Conservation (phyloP, 2,797 vertebrate species). For the Mionectes olivaceus region DNA sequence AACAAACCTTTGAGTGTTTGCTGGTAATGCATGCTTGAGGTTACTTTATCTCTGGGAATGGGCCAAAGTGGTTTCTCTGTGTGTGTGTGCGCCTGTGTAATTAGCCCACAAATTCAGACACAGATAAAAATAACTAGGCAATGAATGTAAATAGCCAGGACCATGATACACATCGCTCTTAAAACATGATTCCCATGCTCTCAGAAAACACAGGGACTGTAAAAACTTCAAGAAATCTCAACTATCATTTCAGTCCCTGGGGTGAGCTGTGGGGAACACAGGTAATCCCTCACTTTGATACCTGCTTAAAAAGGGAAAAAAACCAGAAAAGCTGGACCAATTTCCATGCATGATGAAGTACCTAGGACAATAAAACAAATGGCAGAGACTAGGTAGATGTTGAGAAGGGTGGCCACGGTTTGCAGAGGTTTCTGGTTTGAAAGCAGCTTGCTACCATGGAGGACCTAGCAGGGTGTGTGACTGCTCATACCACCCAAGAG, state of each 20-base stretch:
- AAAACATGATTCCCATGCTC: neutral
- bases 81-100: neutral
- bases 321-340: neutral
- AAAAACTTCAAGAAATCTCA: neutral
- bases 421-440: neutral
- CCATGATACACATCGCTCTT: neutral
- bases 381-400: neutral
- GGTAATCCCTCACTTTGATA: neutral
- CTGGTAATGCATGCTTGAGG: neutral
- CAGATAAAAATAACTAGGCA: slow-evolving; percentile 17
- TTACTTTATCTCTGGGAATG: slow-evolving; percentile 54
- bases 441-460: neutral
- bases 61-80: slow-evolving; percentile 44
- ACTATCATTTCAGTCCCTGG: neutral
- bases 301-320: neutral
- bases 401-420: neutral
- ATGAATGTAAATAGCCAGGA: neutral
- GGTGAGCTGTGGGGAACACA: neutral
- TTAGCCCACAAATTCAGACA: slow-evolving; percentile 7
- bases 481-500: neutral
- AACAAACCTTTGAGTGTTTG: neutral
- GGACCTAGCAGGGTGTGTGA: accelerated
- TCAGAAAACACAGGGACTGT: neutral
- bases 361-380: neutral
- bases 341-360: neutral